Conservation (phyloP, 2,797 vertebrate genomes). For the Oreochromis grahami region DNA sequence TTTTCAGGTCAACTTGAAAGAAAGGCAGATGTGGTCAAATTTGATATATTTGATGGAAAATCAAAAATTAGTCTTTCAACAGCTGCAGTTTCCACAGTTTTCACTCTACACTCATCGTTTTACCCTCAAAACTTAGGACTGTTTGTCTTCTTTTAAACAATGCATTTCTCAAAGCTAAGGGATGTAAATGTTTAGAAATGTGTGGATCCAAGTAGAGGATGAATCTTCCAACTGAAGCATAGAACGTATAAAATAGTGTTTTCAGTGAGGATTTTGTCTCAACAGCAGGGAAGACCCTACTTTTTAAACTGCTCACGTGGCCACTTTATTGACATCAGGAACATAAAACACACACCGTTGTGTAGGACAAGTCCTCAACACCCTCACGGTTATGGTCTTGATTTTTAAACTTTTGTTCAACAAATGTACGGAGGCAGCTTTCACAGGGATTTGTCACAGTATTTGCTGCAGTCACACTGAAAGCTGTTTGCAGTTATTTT, state of each 20-base stretch:
- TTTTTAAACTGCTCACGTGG: rapidly evolving
- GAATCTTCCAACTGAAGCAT: rapidly evolving
- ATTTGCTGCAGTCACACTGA: rapidly evolving
- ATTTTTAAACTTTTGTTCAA: too few species aligned
- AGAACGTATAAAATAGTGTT: rapidly evolving
- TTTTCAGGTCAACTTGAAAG: rapidly evolving
- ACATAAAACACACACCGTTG: rapidly evolving
- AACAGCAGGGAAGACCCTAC: neutral
- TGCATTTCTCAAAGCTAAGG: too few species aligned
- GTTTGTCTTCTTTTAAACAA: rapidly evolving
- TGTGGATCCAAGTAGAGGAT: rapidly evolving
- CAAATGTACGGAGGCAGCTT: too few species aligned
- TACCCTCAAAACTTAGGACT: rapidly evolving
- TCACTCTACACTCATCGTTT: rapidly evolving
- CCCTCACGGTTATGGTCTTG: neutral
- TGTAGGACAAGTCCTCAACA: neutral
- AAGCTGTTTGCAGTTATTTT: rapidly evolving
- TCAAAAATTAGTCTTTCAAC: too few species aligned
- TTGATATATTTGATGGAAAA: too few species aligned
- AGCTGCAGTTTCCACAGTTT: rapidly evolving
- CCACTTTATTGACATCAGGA: rapidly evolving
- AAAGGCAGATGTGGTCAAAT: rapidly evolving
- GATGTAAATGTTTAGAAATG: too few species aligned
- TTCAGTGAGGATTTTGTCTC: neutral
- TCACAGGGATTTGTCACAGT: rapidly evolving